These are phyloP conservation scores for Murina feae DNA, from an alignment of 2,113 vertebrate genomes.

Conservation along the genomic window DNA sequence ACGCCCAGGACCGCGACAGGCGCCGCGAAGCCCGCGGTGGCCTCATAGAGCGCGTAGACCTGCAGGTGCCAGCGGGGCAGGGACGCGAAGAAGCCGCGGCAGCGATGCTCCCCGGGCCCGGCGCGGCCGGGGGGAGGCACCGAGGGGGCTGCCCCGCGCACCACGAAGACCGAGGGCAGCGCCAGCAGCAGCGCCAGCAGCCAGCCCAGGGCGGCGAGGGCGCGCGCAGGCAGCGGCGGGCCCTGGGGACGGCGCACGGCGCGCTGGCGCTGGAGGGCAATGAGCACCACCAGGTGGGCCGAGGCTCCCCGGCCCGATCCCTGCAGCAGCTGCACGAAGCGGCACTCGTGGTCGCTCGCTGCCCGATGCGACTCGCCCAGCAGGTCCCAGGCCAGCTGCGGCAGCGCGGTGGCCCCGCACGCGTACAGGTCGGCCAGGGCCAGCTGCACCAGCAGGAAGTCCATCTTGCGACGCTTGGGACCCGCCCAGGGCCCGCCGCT, in stretches of 20 bases:
- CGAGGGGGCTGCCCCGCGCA: background rate
- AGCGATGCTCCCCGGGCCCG: constrained; percentile 43
- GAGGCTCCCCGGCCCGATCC: constrained; percentile 75
- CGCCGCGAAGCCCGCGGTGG: constrained; percentile 67
- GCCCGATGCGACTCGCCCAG: constrained; percentile 36
- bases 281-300: constrained; percentile 75
- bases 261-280: constrained; percentile 77
- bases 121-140: background rate
- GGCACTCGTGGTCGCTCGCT: constrained; percentile 67
- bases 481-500: constrained; percentile 44
- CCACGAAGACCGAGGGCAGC: constrained; percentile 72
- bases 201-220: constrained; percentile 73
- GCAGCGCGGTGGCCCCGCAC: constrained; percentile 63
- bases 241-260: constrained; percentile 50
- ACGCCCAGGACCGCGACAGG: constrained; percentile 65
- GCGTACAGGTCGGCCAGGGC: constrained; percentile 79
- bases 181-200: constrained; percentile 77
- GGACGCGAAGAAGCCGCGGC: constrained; percentile 64
- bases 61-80: constrained; percentile 76
- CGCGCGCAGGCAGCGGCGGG: constrained; percentile 63
- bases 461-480: constrained; percentile 74
- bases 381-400: constrained; percentile 70
- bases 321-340: constrained; percentile 71
- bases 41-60: constrained; percentile 68
- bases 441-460: constrained; percentile 79